Evolutionary conservation across 37 sponge, comb jelly and placozoan genomes (phyloP), one percentile per base, ranked within the genome.

Genomic region (Agelas oroides): DNA sequence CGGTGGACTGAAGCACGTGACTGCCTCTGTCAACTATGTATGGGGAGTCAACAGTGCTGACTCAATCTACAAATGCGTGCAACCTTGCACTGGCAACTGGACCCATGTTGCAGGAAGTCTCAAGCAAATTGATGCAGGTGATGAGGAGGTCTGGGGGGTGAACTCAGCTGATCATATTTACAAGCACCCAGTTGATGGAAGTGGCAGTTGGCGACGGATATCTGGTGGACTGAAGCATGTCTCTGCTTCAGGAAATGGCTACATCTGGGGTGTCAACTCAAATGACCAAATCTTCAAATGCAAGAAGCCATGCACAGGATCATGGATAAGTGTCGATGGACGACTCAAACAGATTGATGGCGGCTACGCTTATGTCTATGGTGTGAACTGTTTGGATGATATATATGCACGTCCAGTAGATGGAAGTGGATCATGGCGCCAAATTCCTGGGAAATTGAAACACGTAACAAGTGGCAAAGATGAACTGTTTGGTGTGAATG

Each of bases 201-300:
- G 75, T 66, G 90, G 81, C 20, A 55, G 59, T 23, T 90, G 90
- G 90, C 59, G 0, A n/a, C 33, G 23, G 1, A n/a, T 89, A 40
- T n/a, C 60, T 16, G 89, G 89, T 1, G 27, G 59, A 18, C 65
- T 88, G 52, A 73, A 75, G 28, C 92, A 87, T 36, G 88, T 92
- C 16, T 80, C 85, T 59, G 92, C 88, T n/a, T 88, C 88, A 33
- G 92, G 88, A 0, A 87, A 92, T 75, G 92, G 92, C 53, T 92
- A 80, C 66, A 84, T 92, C 6, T 92, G 92, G 92, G 88, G 85
- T 59, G 81, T 84, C 24, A 87, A 73, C 58, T 5, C 41, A 18
- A 35, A 32, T 18, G 62, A 87, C 65, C 18, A 76, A 24, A 82
- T 86, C 27, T 91, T 39, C 79, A 92, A 92, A 59, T 92, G 92